A percentile compares a stretch with the other conserved stretches of the same genome.
Conservation (phyloP, 2,113 vertebrate species). For the Atlantisia rogersi region DNA sequence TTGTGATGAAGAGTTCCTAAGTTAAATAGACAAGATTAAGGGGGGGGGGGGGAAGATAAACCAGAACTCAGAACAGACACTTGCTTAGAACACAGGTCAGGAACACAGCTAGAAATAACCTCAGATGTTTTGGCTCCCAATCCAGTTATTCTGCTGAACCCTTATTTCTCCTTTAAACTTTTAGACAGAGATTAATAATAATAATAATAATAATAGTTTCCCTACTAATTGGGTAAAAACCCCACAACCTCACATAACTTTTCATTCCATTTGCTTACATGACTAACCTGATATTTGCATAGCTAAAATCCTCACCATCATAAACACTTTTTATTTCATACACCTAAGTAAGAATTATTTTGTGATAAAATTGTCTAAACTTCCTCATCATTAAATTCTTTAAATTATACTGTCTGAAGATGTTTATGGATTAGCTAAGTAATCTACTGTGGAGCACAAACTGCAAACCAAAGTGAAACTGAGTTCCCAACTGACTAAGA, state of each 20-base stretch:
- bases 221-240: not conserved
- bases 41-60: not conserved
- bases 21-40: not conserved
- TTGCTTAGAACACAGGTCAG: not conserved
- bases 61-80: not conserved
- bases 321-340: constrained; percentile 13
- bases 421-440: constrained; percentile 73
- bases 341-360: constrained; percentile 64
- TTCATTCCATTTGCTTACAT: constrained; percentile 1
- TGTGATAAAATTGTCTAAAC: constrained; percentile 64
- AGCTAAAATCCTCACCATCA: not conserved
- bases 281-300: not conserved
- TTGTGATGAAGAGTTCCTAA: not conserved
- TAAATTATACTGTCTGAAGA: constrained; percentile 67
- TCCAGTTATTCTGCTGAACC: not conserved
- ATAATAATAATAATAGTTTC: not conserved
- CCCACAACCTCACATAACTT: not conserved
- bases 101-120: not conserved
- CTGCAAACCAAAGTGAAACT: constrained; percentile 73
- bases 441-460: constrained; percentile 71
- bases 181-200: not conserved
- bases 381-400: constrained; percentile 60
- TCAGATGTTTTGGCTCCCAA: not conserved
- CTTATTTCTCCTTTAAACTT: not conserved
- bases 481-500: constrained; percentile 68